These are phyloP conservation scores for Ctenicera cuprea DNA, from an alignment of 2,888 invertebrate species.

Conservation along the genomic window DNA sequence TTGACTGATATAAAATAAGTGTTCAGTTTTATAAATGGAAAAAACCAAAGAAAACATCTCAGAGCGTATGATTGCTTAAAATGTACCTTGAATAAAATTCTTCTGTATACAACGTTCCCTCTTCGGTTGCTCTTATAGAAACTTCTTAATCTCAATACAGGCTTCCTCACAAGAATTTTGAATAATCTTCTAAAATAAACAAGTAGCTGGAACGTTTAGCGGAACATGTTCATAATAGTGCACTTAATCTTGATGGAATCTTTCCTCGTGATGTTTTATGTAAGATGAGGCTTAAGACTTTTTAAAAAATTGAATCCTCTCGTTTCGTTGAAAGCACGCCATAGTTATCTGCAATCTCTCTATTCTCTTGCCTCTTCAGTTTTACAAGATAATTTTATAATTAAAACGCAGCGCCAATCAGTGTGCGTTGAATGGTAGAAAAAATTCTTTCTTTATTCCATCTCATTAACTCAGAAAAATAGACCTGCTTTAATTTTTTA, in stretches of 20 bases:
- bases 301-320: constrained; percentile 48
- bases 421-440: constrained; percentile 14
- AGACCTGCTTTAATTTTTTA: constrained; percentile 42
- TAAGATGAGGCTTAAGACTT: constrained; percentile 47
- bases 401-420: constrained; percentile 38
- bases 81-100: too few relatives aligned
- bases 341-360: constrained; percentile 41
- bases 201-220: constrained; percentile 44
- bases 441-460: constrained; percentile 33
- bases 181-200: constrained; percentile 44
- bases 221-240: constrained; percentile 47
- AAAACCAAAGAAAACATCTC: too few relatives aligned
- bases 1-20: too few relatives aligned
- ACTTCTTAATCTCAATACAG: constrained; percentile 15
- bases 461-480: constrained; percentile 32
- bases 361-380: constrained; percentile 32
- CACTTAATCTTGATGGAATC: constrained; percentile 50
- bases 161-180: constrained; percentile 2
- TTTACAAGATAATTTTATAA: constrained; percentile 37
- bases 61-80: too few relatives aligned
- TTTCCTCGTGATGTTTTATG: constrained; percentile 51
- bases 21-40: too few relatives aligned
- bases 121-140: background rate
- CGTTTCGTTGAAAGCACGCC: constrained; percentile 35
- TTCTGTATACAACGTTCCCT: background rate